Evolutionary conservation across 2,888 invertebrate species (phyloP), one percentile per base, ranked within the genome.

Genomic region (Meloe dianella): DNA sequence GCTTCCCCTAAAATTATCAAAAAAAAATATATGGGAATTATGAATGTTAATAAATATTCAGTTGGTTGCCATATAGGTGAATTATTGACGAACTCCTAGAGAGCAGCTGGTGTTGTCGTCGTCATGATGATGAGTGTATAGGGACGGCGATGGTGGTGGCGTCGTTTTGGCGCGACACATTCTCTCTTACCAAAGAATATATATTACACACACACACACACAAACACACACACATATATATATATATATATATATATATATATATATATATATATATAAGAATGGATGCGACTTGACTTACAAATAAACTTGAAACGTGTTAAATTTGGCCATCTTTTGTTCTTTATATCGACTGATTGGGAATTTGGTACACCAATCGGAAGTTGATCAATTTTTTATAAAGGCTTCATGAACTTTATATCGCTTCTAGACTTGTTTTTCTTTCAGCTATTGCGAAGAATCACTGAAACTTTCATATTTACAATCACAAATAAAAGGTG

Each of bases 221-320:
- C n/a, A n/a, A n/a, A n/a, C n/a, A n/a, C n/a, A n/a, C n/a, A n/a
- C n/a, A n/a, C n/a, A n/a, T n/a, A n/a, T n/a, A n/a, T n/a, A n/a
- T n/a, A n/a, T n/a, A n/a, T n/a, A n/a, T n/a, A n/a, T n/a, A n/a
- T n/a, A n/a, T n/a, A n/a, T n/a, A 73, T 67, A 64, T 73, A 77
- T 74, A 77, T 76, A 73, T 74, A 76, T 77, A 77, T 76, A 75
- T 65, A 63, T 27, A 17, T 77, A 78, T 77, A 77, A 74, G 75
- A 72, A 69, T 70, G 72, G 22, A 77, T 77, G 76, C 73, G 76
- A 75, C 73, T 71, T 69, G 76, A 75, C 75, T 78, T 61, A 65
- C 66, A 73, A 74, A 77, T 72, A 74, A 72, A 74, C 9, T 47
- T 41, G 38, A 41, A 41, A 47, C 47, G 12, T 22, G 47, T 9